A percentile compares a stretch with the other conserved stretches of the same genome.
phyloP scores from a whole-genome alignment of 2,113 vertebrate genomes.

The Excalfactoria chinensis region DNA sequence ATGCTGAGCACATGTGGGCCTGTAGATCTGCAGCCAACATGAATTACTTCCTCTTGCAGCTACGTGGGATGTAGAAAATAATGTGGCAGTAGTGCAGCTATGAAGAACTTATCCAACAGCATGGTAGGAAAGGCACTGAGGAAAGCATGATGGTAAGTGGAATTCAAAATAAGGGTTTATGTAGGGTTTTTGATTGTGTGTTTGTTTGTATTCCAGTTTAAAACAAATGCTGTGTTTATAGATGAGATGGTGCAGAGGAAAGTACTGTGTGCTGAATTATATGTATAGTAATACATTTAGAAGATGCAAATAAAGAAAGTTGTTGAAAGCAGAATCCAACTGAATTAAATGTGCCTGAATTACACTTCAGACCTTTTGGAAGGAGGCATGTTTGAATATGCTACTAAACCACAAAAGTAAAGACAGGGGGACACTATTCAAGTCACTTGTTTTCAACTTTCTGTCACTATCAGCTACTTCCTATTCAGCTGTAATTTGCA shows the following conservation, averaged over 20 bases:
- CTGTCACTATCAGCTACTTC: background rate
- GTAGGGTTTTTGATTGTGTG: background rate
- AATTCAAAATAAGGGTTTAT: constrained; percentile 15
- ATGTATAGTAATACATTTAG: background rate
- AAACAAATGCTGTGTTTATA: background rate
- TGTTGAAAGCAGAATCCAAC: background rate
- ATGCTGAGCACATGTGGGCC: constrained; percentile 13
- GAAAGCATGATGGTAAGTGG: background rate
- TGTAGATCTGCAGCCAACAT: background rate
- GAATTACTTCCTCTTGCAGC: constrained; percentile 17
- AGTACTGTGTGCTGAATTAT: background rate
- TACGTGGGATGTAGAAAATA: background rate
- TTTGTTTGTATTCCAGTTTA: background rate
- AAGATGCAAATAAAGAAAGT: background rate
- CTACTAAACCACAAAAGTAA: background rate
- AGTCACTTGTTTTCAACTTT: background rate
- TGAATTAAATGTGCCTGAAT: background rate
- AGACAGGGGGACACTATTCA: background rate
- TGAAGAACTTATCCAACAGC: background rate
- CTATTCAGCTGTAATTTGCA: constrained; percentile 15
- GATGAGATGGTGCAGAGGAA: background rate
- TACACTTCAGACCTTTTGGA: background rate
- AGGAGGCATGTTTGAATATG: background rate
- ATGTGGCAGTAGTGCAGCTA: background rate
- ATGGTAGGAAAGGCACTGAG: background rate